Percentiles rank a stretch among this genome's conserved stretches.
Conservation (phyloP, 2,113 vertebrate species). For the Ophiodon elongatus region DNA sequence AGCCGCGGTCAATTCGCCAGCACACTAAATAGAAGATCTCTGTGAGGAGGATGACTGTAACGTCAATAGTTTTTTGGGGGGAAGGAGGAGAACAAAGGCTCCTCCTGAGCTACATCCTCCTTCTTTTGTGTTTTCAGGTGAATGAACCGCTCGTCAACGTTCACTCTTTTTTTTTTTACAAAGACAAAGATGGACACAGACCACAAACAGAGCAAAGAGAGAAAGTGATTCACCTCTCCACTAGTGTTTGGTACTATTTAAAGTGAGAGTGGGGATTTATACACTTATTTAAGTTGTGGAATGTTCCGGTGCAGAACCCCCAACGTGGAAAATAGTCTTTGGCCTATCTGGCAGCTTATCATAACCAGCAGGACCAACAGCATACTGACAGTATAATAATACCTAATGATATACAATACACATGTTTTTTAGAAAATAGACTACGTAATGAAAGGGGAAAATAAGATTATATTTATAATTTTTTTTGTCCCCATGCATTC, state of each 20-base stretch:
- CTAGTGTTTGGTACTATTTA: background rate
- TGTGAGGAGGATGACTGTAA: slow-evolving; percentile 55
- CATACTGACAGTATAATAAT: background rate
- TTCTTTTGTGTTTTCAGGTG: slow-evolving; percentile 32
- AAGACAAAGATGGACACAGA: slow-evolving; percentile 3
- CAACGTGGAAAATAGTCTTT: background rate
- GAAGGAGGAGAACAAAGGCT: slow-evolving; percentile 42
- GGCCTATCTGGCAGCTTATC: background rate
- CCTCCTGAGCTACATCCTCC: slow-evolving; percentile 1
- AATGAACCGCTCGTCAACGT: slow-evolving; percentile 7
- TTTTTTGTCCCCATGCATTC: too few relatives aligned
- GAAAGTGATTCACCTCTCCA: background rate
- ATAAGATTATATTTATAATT: background rate
- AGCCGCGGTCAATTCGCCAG: slow-evolving; percentile 58
- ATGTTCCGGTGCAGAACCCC: background rate
- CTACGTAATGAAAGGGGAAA: background rate
- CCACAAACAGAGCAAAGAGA: background rate
- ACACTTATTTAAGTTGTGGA: background rate
- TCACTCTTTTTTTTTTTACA: background rate
- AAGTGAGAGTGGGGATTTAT: background rate
- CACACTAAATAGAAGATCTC: slow-evolving; percentile 62
- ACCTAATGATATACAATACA: background rate
- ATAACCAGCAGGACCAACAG: background rate
- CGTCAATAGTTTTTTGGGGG: slow-evolving; percentile 43
- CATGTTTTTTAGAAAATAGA: background rate